Conservation (phyloP, 2,797 vertebrate species). For the Gambelia wislizenii region DNA sequence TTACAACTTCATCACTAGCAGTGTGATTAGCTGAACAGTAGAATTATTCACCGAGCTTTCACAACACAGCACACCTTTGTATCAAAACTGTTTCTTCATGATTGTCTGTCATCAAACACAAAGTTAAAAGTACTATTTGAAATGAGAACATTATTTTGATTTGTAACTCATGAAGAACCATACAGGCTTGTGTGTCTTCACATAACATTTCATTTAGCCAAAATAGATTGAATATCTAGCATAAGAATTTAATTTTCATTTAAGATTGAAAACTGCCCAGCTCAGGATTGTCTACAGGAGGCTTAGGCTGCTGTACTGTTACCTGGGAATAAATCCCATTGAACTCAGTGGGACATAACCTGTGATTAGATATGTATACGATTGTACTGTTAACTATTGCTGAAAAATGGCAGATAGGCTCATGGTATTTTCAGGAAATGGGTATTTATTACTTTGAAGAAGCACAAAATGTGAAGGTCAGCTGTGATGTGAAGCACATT, state of each 20-base stretch:
- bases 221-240: background rate
- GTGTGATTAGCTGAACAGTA: background rate
- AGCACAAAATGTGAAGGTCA: constrained; percentile 11
- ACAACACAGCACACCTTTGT: constrained; percentile 1
- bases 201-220: background rate
- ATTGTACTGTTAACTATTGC: background rate
- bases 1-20: constrained; percentile 28
- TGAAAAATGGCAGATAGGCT: background rate
- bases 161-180: background rate
- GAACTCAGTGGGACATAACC: background rate
- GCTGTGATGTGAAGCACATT: constrained; percentile 4
- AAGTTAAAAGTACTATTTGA: background rate
- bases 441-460: background rate
- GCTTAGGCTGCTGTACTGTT: background rate
- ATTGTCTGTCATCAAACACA: background rate
- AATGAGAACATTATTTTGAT: background rate
- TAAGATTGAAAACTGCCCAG: background rate
- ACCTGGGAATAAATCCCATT: background rate
- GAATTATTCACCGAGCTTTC: background rate
- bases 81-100: constrained; percentile 37
- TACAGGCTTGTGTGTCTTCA: background rate
- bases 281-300: background rate
- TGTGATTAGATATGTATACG: background rate
- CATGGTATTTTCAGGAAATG: background rate
- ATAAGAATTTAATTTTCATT: background rate